Base-by-base conservation (phyloP, 1,140 invertebrate genomes). In the Eueides isabella region DNA sequence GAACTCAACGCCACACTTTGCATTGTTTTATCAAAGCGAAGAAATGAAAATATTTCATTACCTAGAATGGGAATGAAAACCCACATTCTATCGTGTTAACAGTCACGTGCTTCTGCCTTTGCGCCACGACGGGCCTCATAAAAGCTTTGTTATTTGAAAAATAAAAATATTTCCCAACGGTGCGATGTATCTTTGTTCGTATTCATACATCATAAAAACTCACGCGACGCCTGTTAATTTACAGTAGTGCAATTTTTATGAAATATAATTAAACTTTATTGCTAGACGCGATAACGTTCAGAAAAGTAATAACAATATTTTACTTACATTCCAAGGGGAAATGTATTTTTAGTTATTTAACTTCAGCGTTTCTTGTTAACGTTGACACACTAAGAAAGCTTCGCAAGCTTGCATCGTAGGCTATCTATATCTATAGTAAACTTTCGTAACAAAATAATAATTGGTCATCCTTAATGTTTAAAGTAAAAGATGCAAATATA, bases 201-300 rank as follows among this genome's bases (percentile, higher is more conserved):
- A 62, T 61, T 61, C 48, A 61, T 70, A 70, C 35, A 38, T 38
- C 19, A 35, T 38, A 28, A 28, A 41, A 55, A 61, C 26, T 63
- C 48, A 62, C 68, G 67, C 48, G 48, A 69, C 67, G 23, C 19
- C 48, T 61, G 67, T 70, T 70, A 63, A 70, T 70, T 35, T 61
- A 70, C 68, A 70, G 33, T 38, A 70, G 68, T 70, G 61, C 68
- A 63, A 41, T 70, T 62, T 70, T 63, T 62, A 70, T 63, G 35
- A 62, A 63, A 70, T 70, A 70, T 63, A 62, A 70, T 62, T 23
- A 70, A 70, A 28, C 41, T 70, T 55, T 70, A 70, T 68, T 61
- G 63, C 28, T 33, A 33, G 19, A 65, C 16, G 63, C 19, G 63
- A 65, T 28, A 30, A 30, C 5, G 31, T 16, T 30, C 19, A 35